Percentiles rank a stretch among this genome's conserved stretches.
Conservation (phyloP, 2,797 vertebrate genomes). For the Steatocranus sp. region DNA sequence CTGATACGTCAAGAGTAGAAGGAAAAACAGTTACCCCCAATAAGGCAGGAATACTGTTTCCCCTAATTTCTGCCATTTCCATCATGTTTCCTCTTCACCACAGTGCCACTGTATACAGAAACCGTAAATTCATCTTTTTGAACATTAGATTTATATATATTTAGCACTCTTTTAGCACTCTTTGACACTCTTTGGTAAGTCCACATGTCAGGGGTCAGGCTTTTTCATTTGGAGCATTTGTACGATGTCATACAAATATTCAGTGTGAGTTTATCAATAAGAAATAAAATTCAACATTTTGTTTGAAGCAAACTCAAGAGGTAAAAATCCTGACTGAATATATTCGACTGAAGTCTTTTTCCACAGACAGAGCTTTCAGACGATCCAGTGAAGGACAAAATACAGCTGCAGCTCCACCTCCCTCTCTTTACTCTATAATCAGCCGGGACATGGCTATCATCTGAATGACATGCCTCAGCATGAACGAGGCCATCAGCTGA, state of each 20-base stretch:
- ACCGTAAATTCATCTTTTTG: background rate
- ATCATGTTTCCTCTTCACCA: background rate
- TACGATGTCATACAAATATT: background rate
- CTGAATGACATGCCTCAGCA: background rate
- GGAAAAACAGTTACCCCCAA: background rate
- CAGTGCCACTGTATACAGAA: background rate
- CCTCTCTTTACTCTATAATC: background rate
- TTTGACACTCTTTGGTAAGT: background rate
- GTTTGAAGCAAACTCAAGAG: background rate
- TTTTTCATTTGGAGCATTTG: background rate
- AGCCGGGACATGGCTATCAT: background rate
- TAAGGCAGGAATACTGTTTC: background rate
- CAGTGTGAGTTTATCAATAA: background rate
- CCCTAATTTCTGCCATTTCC: background rate
- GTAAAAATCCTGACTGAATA: background rate
- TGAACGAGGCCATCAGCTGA: conserved; percentile 19
- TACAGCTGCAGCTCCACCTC: background rate
- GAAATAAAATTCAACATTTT: background rate
- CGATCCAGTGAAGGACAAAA: background rate
- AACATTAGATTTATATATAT: background rate
- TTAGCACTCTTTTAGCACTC: background rate
- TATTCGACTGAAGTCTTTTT: background rate
- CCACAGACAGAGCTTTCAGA: background rate
- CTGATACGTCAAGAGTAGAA: background rate
- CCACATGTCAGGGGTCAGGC: background rate